These are phyloP conservation scores for Colistium nudipinnis DNA, from an alignment of 2,113 vertebrate species.

Conservation along the genomic window DNA sequence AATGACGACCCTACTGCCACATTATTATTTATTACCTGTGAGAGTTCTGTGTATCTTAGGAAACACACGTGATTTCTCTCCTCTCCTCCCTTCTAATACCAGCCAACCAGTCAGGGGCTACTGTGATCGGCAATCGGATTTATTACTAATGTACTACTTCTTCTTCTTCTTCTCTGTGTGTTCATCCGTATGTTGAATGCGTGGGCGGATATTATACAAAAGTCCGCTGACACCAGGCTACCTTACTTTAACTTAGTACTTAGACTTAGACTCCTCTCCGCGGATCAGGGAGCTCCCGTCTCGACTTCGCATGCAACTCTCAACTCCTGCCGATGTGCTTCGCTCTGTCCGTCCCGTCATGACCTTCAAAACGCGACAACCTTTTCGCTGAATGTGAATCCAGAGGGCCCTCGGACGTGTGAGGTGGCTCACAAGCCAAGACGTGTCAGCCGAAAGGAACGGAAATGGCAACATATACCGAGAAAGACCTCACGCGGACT, in stretches of 20 bases:
- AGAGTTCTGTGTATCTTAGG: slow-evolving; percentile 58
- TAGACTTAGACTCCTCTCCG: slow-evolving; percentile 32
- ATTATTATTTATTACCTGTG: slow-evolving; percentile 70
- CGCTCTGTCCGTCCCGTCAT: slow-evolving; percentile 8
- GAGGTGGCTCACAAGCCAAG: slow-evolving; percentile 6
- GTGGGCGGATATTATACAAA: slow-evolving; percentile 34
- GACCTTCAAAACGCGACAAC: slow-evolving; percentile 21
- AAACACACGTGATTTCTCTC: slow-evolving; percentile 45
- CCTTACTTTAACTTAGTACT: slow-evolving; percentile 47
- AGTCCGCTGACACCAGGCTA: slow-evolving; percentile 59
- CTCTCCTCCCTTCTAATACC: slow-evolving; percentile 51
- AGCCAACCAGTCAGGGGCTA: slow-evolving; percentile 78
- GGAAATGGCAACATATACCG: neutral
- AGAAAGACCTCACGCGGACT: slow-evolving; percentile 37
- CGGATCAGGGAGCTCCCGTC: slow-evolving; percentile 56
- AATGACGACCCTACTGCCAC: slow-evolving; percentile 40
- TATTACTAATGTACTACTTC: slow-evolving; percentile 56
- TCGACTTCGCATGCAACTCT: slow-evolving; percentile 66
- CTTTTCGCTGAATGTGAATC: slow-evolving; percentile 66
- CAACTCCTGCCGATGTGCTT: slow-evolving; percentile 12
- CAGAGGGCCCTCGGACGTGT: slow-evolving; percentile 21
- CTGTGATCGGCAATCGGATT: slow-evolving; percentile 76
- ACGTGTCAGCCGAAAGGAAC: slow-evolving; percentile 25
- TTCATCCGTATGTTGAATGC: slow-evolving; percentile 43
- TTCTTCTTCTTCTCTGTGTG: slow-evolving; percentile 56